These are phyloP conservation scores for Bhutanitis thaidina DNA, from an alignment of 2,888 invertebrate species.

Conservation along the genomic window DNA sequence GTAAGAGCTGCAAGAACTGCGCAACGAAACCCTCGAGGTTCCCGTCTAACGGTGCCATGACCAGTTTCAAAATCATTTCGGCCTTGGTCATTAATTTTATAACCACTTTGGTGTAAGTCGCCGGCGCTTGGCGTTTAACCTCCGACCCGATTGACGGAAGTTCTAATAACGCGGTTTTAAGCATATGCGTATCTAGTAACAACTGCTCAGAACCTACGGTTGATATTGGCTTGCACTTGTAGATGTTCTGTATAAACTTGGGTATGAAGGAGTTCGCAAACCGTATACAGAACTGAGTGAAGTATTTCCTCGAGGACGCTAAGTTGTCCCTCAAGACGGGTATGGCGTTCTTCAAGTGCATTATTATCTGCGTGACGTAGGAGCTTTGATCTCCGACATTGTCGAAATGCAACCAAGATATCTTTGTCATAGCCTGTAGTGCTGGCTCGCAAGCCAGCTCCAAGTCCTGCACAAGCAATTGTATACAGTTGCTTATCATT, in stretches of 20 bases:
- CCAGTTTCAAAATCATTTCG: conserved; percentile 99
- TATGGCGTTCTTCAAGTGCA: conserved; percentile 91
- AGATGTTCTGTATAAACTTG: conserved; percentile 94
- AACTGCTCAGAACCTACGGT: conserved; percentile 97
- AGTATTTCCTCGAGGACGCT: conserved; percentile 96
- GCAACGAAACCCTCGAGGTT: conserved; percentile 88
- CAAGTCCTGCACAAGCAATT: conserved; percentile 93
- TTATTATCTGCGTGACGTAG: conserved; percentile 94
- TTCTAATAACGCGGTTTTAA: conserved; percentile 96
- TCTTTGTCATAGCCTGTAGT: conserved; percentile 93
- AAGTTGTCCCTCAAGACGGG: conserved; percentile 95
- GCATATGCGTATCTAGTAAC: conserved; percentile 94
- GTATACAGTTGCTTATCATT: conserved; percentile 92
- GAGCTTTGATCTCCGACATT: conserved; percentile 98
- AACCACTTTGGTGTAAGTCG: conserved; percentile 91
- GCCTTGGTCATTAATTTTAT: conserved; percentile 97
- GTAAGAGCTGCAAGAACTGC: conserved; percentile 93
- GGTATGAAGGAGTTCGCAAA: conserved; percentile 97
- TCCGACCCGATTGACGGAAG: conserved; percentile 95
- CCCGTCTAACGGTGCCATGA: conserved; percentile 93
- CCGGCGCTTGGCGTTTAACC: conserved; percentile 92
- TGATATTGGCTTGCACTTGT: conserved; percentile 93
- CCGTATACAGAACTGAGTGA: conserved; percentile 98
- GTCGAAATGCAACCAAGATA: conserved; percentile 95
- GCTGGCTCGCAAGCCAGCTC: conserved; percentile 97